Evolutionary conservation across 2,113 vertebrate species (phyloP), one percentile per base, ranked within the genome.

Genomic region (Oncorhynchus keta): DNA sequence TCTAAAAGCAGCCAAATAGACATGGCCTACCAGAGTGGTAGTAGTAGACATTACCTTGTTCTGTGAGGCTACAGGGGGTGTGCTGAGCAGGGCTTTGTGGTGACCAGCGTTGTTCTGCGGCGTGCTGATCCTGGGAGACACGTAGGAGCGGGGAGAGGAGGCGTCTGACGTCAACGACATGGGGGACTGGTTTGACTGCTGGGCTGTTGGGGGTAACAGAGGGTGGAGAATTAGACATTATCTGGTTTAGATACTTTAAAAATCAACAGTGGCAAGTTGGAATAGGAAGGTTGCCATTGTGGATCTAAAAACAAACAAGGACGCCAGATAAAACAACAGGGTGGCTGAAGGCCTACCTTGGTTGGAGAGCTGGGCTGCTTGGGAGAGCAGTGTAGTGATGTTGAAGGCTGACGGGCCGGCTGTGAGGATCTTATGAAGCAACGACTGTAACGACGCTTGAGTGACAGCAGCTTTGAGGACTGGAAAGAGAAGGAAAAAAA

Each of bases 381-480:
- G 98, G 91, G 97, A 97, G 87, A 99, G 97, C 90, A 99, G 92
- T 85, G 97, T 96, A 85, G 97, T 98, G 92, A 99, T 95, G 90
- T 98, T 99, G 93, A 99, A 99, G 90, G 97, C 96, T 80, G 98
- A 98, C 76, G 98, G 96, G 93, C 97, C 97, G 89, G 96, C 97
- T 86, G 98, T 99, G 86, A 99, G 96, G 92, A 99, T 96, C 92
- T 99, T 99, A 92, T 99, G 98, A 81, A 99, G 96, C 94, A 99
- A 98, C 78, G 97, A 99, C 92, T 99, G 97, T 93, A 99, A 93
- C 81, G 97, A 99, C 79, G 98, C 98, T 93, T 99, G 98, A 88
- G 98, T 99, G 90, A 99, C 98, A 87, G 98, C 98, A 92, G 98
- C 98, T 93, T 97, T 98, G 92, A 99, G 95, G 93, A 98, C 98